Evolutionary conservation across 2,888 invertebrate species (phyloP).

Genomic region (Heliconius charithonia): DNA sequence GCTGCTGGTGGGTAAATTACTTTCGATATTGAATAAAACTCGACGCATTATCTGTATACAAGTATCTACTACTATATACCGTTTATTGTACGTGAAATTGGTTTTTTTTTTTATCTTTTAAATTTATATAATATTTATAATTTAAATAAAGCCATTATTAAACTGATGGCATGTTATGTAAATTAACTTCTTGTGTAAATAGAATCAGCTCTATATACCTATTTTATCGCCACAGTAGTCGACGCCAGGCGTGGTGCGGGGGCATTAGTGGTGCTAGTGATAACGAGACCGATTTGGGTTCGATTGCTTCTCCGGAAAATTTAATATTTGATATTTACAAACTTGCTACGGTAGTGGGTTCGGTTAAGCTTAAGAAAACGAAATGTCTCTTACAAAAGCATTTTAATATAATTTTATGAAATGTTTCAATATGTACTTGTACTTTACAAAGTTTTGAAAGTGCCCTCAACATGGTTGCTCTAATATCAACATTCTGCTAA

Average conservation of each 20-base stretch:
- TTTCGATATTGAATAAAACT: slow-evolving; percentile 13
- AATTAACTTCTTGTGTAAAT: background rate
- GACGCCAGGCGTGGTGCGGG: too few relatives aligned
- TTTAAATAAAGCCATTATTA: background rate
- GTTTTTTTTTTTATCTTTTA: background rate
- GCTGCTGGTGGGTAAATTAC: slow-evolving; percentile 15
- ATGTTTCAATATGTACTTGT: slow-evolving; percentile 4
- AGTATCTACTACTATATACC: too few relatives aligned
- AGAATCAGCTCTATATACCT: background rate
- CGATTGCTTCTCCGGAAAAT: too few relatives aligned
- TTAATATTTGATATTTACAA: too few relatives aligned
- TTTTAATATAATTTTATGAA: background rate
- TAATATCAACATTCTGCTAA: slow-evolving; percentile 31
- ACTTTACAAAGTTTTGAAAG: slow-evolving; percentile 35
- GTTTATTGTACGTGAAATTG: too few relatives aligned
- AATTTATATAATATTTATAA: background rate
- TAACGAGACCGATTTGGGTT: too few relatives aligned
- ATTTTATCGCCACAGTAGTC: background rate
- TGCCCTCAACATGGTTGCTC: slow-evolving; percentile 15
- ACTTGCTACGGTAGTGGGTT: too few relatives aligned
- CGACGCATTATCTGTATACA: background rate
- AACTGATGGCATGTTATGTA: background rate
- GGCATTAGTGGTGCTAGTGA: too few relatives aligned
- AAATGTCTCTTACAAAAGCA: background rate
- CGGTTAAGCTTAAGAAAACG: too few relatives aligned